These are phyloP conservation scores for Lordiphosa andalusiaca DNA, from an alignment of 2,888 invertebrate genomes.

Conservation along the genomic window DNA sequence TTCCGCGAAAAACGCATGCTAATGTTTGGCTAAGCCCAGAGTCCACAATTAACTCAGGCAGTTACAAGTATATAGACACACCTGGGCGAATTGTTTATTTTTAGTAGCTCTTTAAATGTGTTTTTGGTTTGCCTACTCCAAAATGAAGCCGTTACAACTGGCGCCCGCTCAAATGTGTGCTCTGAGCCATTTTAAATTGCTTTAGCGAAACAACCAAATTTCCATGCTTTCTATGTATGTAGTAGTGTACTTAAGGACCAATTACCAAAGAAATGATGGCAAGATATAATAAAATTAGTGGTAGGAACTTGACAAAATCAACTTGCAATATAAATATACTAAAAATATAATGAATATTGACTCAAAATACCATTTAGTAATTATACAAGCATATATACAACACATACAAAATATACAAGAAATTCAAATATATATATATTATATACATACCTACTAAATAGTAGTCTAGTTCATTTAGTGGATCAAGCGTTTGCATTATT, in stretches of 20 bases:
- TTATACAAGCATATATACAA: slow-evolving; percentile 50
- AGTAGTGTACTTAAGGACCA: slow-evolving; percentile 67
- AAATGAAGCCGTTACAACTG: slow-evolving; percentile 35
- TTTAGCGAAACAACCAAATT: slow-evolving; percentile 35
- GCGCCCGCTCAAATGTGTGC: slow-evolving; percentile 42
- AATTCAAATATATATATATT: slow-evolving; percentile 30
- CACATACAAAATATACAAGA: slow-evolving; percentile 33
- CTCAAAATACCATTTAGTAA: slow-evolving; percentile 58
- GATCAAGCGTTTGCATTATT: slow-evolving; percentile 66
- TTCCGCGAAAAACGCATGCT: slow-evolving; percentile 28
- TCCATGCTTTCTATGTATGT: slow-evolving; percentile 53
- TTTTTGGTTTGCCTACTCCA: slow-evolving; percentile 1
- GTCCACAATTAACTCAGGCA: slow-evolving; percentile 28
- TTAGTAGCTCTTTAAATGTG: slow-evolving; percentile 28
- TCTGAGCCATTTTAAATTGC: slow-evolving; percentile 46
- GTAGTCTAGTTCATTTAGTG: slow-evolving; percentile 59
- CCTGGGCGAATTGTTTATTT: slow-evolving; percentile 50
- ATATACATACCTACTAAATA: slow-evolving; percentile 25
- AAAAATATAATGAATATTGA: slow-evolving; percentile 44
- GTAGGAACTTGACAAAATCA: slow-evolving; percentile 33
- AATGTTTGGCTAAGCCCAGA: slow-evolving; percentile 45
- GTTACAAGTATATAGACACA: slow-evolving; percentile 8
- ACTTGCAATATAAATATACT: slow-evolving; percentile 54
- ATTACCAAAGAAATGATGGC: slow-evolving; percentile 45
- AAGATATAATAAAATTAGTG: slow-evolving; percentile 23